Evolutionary conservation across 2,797 vertebrate genomes (phyloP).

Genomic region (Macropodus opercularis): DNA sequence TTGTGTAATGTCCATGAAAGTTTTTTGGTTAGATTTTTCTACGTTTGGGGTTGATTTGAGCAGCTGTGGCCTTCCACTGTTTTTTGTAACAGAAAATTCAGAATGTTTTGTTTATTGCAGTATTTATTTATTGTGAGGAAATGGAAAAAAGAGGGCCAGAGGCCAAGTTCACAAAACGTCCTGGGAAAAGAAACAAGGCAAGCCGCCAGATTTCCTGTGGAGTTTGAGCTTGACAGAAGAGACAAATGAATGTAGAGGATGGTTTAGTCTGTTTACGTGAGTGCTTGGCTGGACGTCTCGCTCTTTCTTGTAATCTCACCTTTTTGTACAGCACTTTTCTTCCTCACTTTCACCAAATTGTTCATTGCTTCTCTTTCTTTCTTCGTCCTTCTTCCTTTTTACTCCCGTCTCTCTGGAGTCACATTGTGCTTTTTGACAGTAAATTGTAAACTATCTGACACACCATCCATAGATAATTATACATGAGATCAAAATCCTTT

Average conservation of each 20-base stretch:
- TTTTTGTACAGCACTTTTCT: background rate
- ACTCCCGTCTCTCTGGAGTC: background rate
- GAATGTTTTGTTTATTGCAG: conserved; percentile 59
- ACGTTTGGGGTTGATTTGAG: conserved; percentile 16
- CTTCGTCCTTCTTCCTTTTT: background rate
- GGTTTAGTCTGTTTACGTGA: conserved; percentile 26
- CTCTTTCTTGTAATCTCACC: background rate
- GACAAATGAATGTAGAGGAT: conserved; percentile 17
- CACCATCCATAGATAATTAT: conserved; percentile 3
- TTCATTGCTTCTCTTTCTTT: background rate
- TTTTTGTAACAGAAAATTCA: conserved; percentile 47
- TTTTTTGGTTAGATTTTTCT: conserved; percentile 5
- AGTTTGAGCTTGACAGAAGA: conserved; percentile 18
- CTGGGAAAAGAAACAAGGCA: conserved; percentile 59
- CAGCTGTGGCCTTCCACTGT: conserved; percentile 30
- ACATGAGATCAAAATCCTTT: conserved; percentile 1
- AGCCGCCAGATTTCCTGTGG: conserved; percentile 31
- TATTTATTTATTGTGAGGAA: conserved; percentile 76
- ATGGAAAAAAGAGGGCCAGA: conserved; percentile 64
- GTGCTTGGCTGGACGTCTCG: conserved; percentile 4
- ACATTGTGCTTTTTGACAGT: conserved; percentile 1
- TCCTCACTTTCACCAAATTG: conserved; percentile 3
- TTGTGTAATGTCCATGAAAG: too few species aligned
- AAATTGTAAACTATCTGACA: background rate
- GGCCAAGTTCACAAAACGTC: conserved; percentile 65